phyloP scores from a whole-genome alignment of 2,888 invertebrate genomes.

The Dryobota labecula region DNA sequence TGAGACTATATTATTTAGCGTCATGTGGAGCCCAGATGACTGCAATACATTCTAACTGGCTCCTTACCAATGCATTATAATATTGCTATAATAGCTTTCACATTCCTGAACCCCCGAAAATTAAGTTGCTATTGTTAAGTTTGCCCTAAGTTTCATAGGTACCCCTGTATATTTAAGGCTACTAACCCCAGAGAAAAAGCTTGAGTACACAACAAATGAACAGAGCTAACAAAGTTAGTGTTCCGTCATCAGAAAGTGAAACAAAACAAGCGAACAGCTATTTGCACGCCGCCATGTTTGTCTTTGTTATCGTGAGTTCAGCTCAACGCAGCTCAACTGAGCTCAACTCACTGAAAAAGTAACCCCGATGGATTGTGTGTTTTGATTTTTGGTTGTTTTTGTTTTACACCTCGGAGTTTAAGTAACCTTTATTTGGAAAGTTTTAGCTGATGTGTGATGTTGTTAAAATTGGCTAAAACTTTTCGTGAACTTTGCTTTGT shows the following conservation, averaged over 20 bases:
- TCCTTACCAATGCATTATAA: too few species aligned
- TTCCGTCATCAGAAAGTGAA: slow-evolving; percentile 61
- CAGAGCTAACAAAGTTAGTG: slow-evolving; percentile 54
- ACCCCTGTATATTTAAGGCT: slow-evolving; percentile 21
- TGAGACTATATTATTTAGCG: too few species aligned
- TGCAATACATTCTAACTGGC: too few species aligned
- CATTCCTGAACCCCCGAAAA: too few species aligned
- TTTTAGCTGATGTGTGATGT: slow-evolving; percentile 12
- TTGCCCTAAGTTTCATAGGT: not conserved
- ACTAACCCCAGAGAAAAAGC: slow-evolving; percentile 37
- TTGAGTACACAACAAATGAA: slow-evolving; percentile 50
- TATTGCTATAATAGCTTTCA: too few species aligned
- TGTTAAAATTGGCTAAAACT: slow-evolving; percentile 26
- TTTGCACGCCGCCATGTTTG: slow-evolving; percentile 55
- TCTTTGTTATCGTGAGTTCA: slow-evolving; percentile 58
- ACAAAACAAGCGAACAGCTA: slow-evolving; percentile 54
- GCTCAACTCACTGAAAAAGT: slow-evolving; percentile 48
- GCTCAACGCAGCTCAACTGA: slow-evolving; percentile 34
- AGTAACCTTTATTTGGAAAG: slow-evolving; percentile 29
- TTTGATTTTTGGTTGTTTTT: slow-evolving; percentile 48
- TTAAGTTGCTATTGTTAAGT: too few species aligned
- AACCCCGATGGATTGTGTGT: slow-evolving; percentile 39
- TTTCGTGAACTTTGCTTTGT: slow-evolving; percentile 7
- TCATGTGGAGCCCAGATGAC: too few species aligned
- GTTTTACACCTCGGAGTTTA: slow-evolving; percentile 21